phyloP scores from a whole-genome alignment of 2,888 invertebrate genomes.

The Noctua comes region DNA sequence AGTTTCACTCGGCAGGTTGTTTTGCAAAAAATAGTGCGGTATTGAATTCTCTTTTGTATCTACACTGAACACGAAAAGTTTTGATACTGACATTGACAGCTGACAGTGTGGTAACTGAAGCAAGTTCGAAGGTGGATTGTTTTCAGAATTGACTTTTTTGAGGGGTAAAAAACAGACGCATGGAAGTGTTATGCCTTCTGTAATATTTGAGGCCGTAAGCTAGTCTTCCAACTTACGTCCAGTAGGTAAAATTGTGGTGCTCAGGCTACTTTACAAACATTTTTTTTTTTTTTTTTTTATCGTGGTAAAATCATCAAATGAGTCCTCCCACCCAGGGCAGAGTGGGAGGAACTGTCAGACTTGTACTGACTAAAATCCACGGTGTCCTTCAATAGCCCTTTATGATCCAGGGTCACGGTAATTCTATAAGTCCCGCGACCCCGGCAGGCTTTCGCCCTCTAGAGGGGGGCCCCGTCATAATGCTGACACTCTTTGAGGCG shows the following conservation, averaged over 20 bases:
- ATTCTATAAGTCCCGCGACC: no score
- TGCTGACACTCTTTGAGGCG: no score
- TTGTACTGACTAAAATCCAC: no score
- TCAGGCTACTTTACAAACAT: no score
- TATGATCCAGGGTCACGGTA: no score
- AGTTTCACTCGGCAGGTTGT: background rate
- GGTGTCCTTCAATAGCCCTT: no score
- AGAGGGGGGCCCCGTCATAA: no score
- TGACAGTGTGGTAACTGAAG: constrained; percentile 18
- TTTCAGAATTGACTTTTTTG: background rate
- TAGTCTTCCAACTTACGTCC: background rate
- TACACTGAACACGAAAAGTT: constrained; percentile 17
- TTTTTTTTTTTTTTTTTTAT: no score
- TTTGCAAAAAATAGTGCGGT: background rate
- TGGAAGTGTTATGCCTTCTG: background rate
- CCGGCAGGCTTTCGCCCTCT: no score
- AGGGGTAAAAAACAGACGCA: background rate
- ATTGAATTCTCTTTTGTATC: constrained; percentile 16
- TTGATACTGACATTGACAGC: constrained; percentile 39
- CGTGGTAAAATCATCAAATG: no score
- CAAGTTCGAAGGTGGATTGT: background rate
- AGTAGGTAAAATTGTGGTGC: background rate
- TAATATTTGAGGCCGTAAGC: background rate
- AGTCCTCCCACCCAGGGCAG: no score
- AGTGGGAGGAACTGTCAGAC: no score